Base-by-base conservation (phyloP, 2,113 vertebrate genomes). In the Solea solea region DNA sequence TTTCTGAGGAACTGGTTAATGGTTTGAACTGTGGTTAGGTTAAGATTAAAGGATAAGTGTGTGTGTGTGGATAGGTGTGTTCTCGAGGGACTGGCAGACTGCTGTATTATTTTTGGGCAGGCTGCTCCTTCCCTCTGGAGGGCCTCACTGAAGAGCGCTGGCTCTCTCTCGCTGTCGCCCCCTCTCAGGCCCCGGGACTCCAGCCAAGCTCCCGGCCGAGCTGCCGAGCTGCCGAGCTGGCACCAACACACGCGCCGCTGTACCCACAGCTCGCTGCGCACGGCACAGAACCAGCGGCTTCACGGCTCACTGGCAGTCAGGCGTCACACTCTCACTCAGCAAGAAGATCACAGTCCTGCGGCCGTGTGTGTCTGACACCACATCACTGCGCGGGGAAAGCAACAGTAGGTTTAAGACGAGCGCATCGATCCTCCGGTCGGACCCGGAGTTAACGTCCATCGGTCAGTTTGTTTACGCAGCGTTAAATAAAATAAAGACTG, bases 61-160 rank as follows among this genome's bases (percentile, higher is more conserved):
- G 14, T 28, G 28, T 15, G 21, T 14, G 7, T 62, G 45, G 39
- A 21, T 64, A 21, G 34, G 54, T 73, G 74, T 52, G 40, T 76
- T 64, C 14, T 62, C 42, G 27, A 51, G n/a, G 60, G 67, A 67
- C 79, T 82, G 86, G 82, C 88, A 83, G 84, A 64, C 76, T 80
- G 75, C 80, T 80, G 79, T 92, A 90, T 93, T 93, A 91, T 93
- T 93, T 92, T 91, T 92, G 88, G 90, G 90, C 92, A 88, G 83
- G 78, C 86, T 86, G 81, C 78, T 88, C 69, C 75, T 91, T 92
- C 89, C 90, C 90, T 89, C 82, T 80, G 82, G 91, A 92, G 91
- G 89, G 91, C 92, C 89, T 93, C 91, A 90, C 81, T 92, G 85
- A 86, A 85, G 90, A 90, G 86, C 15, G 76, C 80, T 90, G 84